Evolutionary conservation across 1,140 invertebrate species (phyloP), one percentile per base, ranked within the genome.

Genomic region (Heterodera schachtii): DNA sequence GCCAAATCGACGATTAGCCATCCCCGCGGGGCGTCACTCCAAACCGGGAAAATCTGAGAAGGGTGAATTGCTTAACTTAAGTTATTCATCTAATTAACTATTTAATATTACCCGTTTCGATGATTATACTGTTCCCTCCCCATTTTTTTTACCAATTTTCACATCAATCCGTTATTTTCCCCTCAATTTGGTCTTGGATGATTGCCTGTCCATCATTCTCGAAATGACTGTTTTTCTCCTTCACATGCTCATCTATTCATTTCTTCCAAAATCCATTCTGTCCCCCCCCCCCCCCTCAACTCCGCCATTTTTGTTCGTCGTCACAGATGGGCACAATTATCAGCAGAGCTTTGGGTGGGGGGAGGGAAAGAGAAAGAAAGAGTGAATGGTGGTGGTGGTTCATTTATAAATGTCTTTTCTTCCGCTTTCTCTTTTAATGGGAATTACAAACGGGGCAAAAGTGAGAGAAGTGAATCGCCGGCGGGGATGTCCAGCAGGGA

Each of bases 1-100:
- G 84, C 49, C 31, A 85, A 49, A 73, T 85, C 84, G 9, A 47
- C 84, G n/a, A 86, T 44, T 8, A 85, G 21, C 86, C 86, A 85
- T 21, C 78, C 84, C 57, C 70, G n/a, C 47, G 84, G 84, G 46
- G 84, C 85, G 43, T 85, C 82, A 44, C 41, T 70, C 13, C 82
- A 44, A 8, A 86, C 66, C 31, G 69, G 81, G 73, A 77, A 85
- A 19, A 84, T 52, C 84, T 85, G 70, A 80, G 84, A 87, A 52
- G 11, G 11, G 49, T 52, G 6, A 52, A 8, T 52, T 52, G 6
- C 11, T 11, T 8, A 52, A 52, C 11, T 52, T 52, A 2, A 8
- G 6, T 52, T 52, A 52, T 52, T 52, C 49, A 52, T 52, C 49
- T 31, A 31, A 31, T 31, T 31, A 31, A 31, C 31, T 31, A 31